Base-by-base conservation (phyloP, 64 coral and sea anemone genomes). In the Pocillopora damicornis region DNA sequence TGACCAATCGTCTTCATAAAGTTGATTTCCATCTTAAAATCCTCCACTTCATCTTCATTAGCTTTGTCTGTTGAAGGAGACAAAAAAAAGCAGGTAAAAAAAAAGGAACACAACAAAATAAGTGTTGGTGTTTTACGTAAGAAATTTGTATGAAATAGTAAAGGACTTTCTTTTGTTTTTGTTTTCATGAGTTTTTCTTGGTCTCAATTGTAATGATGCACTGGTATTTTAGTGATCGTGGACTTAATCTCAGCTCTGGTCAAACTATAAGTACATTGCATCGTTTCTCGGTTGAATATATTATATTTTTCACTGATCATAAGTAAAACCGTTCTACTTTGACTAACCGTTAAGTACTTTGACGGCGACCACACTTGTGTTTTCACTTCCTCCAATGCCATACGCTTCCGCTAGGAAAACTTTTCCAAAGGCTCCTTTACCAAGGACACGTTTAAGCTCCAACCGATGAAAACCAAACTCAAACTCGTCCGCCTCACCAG, bases 1-100 rank as follows among this genome's bases (percentile, higher is more conserved):
- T 83, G 58, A 11, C 97, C 97, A 75, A 99, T 87, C 15, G 83
- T 90, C 79, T 99, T 99, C 97, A 99, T 99, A 69, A 99, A 92
- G 58, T 99, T 78, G 34, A 99, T 95, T 61, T 99, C 97, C 37
- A 86, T 91, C 75, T 95, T 95, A 57, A 99, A 99, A 58, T 99
- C 97, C 26, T 99, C 93, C 15, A 89, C 82, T 56, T 95, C 93
- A 61, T 99, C 93, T 26, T 99, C 77, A 13, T 75, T 88, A 1
- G 90, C 93, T 71, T 95, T 92, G 57, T 99, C 97, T 99, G 69
- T 16, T 84, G 76, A 67, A 69, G 37, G 57, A 66, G 63, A 73
- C 63, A 42, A 73, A 15, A 15, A 2, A 64, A 45, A 35, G 58
- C 60, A 16, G 61, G 14, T 82, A 11, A 51, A 7, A 51, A 45